phyloP scores from a whole-genome alignment of 1,140 invertebrate genomes.

The Eufriesea mexicana region DNA sequence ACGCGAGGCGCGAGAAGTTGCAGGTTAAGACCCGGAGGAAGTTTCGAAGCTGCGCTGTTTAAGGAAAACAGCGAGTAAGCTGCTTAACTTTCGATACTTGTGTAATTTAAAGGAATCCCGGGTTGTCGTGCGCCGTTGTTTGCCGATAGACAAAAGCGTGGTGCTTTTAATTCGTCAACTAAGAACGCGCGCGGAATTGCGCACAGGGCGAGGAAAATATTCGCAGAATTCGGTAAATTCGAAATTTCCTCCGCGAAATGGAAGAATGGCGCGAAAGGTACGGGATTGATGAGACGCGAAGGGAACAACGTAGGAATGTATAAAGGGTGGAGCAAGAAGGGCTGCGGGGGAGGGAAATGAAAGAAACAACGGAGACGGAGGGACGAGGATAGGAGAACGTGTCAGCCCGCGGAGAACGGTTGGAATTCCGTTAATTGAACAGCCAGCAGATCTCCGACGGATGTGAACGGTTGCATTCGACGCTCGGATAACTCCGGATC shows the following conservation, averaged over 20 bases:
- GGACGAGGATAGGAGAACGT: conserved; percentile 24
- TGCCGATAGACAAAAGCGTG: neutral
- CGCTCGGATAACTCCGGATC: conserved; percentile 65
- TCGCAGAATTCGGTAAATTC: too few species aligned
- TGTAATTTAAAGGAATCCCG: neutral
- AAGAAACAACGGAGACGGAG: neutral
- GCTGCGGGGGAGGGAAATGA: neutral
- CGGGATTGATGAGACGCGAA: neutral
- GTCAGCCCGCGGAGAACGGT: conserved; percentile 50
- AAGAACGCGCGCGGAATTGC: too few species aligned
- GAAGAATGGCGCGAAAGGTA: too few species aligned
- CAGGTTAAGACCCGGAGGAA: neutral
- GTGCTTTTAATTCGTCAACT: neutral
- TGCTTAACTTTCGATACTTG: neutral
- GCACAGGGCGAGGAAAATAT: too few species aligned
- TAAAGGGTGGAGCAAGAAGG: neutral
- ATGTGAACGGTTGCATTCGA: conserved; percentile 65
- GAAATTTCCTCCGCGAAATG: too few species aligned
- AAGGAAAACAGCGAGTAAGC: neutral
- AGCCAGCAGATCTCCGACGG: conserved; percentile 54
- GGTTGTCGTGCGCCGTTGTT: too few species aligned
- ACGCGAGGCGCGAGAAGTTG: neutral
- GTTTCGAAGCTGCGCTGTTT: neutral
- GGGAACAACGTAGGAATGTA: neutral
- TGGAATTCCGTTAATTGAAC: conserved; percentile 72